Conservation (phyloP, 1,140 invertebrate genomes). For the Panagrolaimus sp. region DNA sequence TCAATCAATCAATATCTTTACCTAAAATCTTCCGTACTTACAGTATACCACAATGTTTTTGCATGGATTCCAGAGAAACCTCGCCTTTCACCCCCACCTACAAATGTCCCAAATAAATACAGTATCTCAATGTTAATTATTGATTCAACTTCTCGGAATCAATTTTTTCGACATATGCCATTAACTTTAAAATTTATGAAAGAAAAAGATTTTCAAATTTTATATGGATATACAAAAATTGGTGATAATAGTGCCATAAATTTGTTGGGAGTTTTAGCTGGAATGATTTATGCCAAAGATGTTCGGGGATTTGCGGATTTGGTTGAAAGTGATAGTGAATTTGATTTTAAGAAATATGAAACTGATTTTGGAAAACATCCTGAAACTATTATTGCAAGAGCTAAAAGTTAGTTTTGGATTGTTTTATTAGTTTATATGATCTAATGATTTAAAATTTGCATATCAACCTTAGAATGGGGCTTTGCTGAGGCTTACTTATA, state of each 20-base stretch:
- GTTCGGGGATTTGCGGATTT: slow-evolving; percentile 26
- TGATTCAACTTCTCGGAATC: slow-evolving; percentile 46
- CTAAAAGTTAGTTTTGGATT: slow-evolving; percentile 4
- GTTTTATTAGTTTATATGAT: too few relatives aligned
- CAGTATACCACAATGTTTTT: slow-evolving; percentile 36
- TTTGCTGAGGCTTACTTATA: too few relatives aligned
- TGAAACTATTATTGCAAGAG: neutral
- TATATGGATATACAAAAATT: slow-evolving; percentile 51
- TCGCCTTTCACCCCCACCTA: slow-evolving; percentile 18
- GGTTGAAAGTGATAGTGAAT: slow-evolving; percentile 17
- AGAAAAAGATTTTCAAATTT: slow-evolving; percentile 39
- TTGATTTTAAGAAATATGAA: slow-evolving; percentile 14
- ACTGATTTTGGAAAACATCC: slow-evolving; percentile 28
- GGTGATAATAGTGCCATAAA: slow-evolving; percentile 55
- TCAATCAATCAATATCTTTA: neutral
- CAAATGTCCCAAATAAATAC: slow-evolving; percentile 9
- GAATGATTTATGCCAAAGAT: slow-evolving; percentile 34
- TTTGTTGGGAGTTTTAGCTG: slow-evolving; percentile 43
- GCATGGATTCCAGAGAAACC: slow-evolving; percentile 28
- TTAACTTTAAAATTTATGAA: slow-evolving; percentile 47
- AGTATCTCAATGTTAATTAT: slow-evolving; percentile 37
- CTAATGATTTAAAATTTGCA: too few relatives aligned
- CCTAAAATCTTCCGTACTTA: too few relatives aligned
- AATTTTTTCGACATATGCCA: slow-evolving; percentile 55
- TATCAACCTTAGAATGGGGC: too few relatives aligned